Percentiles rank a stretch among this genome's conserved stretches.
Conservation (phyloP, 2,888 invertebrate genomes). For the Micoletzkya japonica region DNA sequence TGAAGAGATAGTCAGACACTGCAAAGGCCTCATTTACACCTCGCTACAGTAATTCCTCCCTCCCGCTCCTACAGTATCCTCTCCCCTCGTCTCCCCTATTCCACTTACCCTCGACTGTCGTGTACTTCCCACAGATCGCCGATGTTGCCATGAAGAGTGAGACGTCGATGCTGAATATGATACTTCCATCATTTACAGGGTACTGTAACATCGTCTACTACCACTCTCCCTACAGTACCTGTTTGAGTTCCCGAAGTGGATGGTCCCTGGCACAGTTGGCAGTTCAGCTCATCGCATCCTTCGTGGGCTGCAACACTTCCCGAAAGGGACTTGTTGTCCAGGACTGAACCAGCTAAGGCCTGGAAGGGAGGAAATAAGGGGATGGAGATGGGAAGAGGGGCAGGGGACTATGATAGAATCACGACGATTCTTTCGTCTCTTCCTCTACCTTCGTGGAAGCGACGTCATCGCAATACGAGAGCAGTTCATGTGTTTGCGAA, state of each 20-base stretch:
- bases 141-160: neutral
- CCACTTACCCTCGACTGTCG: slow-evolving; percentile 15
- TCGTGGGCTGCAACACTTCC: slow-evolving; percentile 33
- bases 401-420: too few species aligned
- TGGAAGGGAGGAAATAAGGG: slow-evolving; percentile 25
- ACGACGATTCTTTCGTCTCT: too few species aligned
- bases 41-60: too few species aligned
- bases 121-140: slow-evolving; percentile 4
- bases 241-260: neutral
- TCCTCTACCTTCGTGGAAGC: slow-evolving; percentile 39
- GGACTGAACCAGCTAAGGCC: slow-evolving; percentile 56
- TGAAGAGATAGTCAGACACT: too few species aligned
- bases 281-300: neutral
- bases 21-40: too few species aligned
- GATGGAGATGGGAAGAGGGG: too few species aligned
- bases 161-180: too few species aligned
- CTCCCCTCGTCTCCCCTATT: neutral
- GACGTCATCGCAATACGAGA: slow-evolving; percentile 50
- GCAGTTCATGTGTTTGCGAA: slow-evolving; percentile 17
- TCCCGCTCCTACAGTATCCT: neutral
- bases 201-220: neutral
- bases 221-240: neutral
- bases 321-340: slow-evolving; percentile 51
- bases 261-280: neutral
- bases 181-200: neutral